Conservation (phyloP, 2,888 invertebrate species). For the Leptopilina drosophilae region DNA sequence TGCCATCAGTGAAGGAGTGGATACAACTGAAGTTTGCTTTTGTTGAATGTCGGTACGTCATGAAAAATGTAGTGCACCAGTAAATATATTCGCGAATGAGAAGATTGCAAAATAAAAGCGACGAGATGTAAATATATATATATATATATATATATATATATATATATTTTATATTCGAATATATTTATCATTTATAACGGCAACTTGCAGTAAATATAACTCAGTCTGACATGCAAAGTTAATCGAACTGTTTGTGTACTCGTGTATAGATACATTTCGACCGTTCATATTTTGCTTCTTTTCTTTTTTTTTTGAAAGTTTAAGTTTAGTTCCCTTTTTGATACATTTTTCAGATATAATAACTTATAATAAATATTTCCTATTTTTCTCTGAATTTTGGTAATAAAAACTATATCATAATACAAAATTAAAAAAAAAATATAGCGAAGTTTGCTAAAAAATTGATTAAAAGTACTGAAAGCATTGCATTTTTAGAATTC, state of each 20-base stretch:
- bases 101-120: background rate
- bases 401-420: too few species aligned
- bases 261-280: background rate
- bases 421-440: too few species aligned
- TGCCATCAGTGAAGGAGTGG: background rate
- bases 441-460: too few species aligned
- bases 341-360: too few species aligned
- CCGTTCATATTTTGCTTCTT: background rate
- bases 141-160: too few species aligned
- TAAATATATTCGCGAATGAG: constrained; percentile 17
- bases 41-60: constrained; percentile 14
- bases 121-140: background rate
- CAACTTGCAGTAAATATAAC: constrained; percentile 15
- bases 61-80: constrained; percentile 9
- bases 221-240: background rate
- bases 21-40: background rate
- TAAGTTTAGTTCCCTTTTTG: too few species aligned
- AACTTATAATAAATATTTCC: too few species aligned
- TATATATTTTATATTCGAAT: background rate
- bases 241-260: background rate
- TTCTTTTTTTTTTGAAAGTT: background rate
- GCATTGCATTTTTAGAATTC: too few species aligned
- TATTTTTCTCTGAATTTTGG: too few species aligned
- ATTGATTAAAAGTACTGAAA: too few species aligned
- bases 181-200: constrained; percentile 4